Percentiles rank a stretch among this genome's conserved stretches.
Conservation (phyloP, 2,797 vertebrate species). For the Spatula versicolor region DNA sequence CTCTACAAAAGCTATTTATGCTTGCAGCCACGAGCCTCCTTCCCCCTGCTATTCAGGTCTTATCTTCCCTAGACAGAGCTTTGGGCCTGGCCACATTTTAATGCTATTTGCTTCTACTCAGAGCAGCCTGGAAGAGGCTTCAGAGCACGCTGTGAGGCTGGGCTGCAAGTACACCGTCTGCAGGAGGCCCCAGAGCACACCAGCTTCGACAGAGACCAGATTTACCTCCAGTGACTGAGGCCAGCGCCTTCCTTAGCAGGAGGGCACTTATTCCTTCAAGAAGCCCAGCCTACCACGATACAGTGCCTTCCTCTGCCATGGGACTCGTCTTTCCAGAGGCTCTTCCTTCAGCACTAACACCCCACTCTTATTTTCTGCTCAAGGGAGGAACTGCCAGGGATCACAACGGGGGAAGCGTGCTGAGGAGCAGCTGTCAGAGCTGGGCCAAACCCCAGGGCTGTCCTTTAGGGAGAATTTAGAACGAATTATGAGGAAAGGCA, state of each 20-base stretch:
- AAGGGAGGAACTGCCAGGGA: not conserved
- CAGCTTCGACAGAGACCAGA: not conserved
- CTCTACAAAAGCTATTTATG: not conserved
- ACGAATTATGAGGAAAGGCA: not conserved
- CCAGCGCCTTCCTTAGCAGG: not conserved
- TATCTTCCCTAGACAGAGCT: not conserved
- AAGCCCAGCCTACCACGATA: not conserved
- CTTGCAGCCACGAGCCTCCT: not conserved
- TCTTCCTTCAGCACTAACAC: not conserved
- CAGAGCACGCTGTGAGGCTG: not conserved
- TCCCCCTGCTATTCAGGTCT: not conserved
- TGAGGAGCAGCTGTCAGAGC: accelerated
- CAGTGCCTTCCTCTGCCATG: not conserved
- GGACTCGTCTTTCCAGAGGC: not conserved
- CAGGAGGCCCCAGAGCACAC: not conserved
- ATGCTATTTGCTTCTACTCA: not conserved
- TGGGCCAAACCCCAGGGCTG: not conserved
- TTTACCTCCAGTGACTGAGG: not conserved
- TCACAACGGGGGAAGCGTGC: not conserved
- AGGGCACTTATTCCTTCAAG: not conserved
- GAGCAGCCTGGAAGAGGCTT: not conserved
- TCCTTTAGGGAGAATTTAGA: not conserved
- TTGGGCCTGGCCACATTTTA: not conserved
- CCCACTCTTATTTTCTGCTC: not conserved
- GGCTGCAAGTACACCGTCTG: not conserved